Percentiles rank a stretch among this genome's conserved stretches.
Evolutionary conservation across 2,113 vertebrate species (phyloP).

Genomic region (Epinephelus fuscoguttatus): DNA sequence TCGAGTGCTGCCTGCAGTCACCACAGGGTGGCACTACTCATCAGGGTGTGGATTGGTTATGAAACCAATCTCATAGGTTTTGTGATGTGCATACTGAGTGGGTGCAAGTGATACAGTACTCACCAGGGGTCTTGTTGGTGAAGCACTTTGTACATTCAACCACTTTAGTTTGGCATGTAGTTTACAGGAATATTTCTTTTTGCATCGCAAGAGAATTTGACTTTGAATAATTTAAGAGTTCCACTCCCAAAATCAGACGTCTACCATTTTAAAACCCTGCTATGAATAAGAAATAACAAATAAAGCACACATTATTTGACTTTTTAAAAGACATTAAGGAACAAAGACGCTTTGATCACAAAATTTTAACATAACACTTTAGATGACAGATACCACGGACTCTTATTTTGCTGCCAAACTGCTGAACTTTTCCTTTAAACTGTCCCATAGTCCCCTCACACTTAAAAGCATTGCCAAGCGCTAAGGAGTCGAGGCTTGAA

Average conservation of each 20-base stretch:
- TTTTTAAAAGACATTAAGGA: not conserved
- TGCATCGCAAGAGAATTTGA: not conserved
- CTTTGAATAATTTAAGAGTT: conserved; percentile 8
- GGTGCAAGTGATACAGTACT: conserved; percentile 32
- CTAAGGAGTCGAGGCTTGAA: conserved; percentile 73
- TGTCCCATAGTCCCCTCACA: conserved; percentile 55
- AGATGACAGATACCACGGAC: not conserved
- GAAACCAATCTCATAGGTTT: conserved; percentile 26
- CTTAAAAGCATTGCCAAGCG: conserved; percentile 75
- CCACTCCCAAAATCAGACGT: not conserved
- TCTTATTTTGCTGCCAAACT: conserved; percentile 32
- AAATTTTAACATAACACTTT: not conserved
- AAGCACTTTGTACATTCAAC: conserved; percentile 2
- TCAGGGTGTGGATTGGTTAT: conserved; percentile 55
- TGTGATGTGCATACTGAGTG: conserved; percentile 65
- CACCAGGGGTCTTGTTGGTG: conserved; percentile 16
- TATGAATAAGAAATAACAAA: not conserved
- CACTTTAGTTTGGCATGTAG: conserved; percentile 3
- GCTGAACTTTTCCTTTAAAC: conserved; percentile 54
- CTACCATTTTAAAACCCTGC: too few relatives aligned
- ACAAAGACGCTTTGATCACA: not conserved
- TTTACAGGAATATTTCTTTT: not conserved
- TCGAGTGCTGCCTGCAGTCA: not conserved
- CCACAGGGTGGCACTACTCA: conserved; percentile 75
- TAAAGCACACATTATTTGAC: not conserved